Conservation (phyloP, 1,140 invertebrate species). For the Habropoda laboriosa region DNA sequence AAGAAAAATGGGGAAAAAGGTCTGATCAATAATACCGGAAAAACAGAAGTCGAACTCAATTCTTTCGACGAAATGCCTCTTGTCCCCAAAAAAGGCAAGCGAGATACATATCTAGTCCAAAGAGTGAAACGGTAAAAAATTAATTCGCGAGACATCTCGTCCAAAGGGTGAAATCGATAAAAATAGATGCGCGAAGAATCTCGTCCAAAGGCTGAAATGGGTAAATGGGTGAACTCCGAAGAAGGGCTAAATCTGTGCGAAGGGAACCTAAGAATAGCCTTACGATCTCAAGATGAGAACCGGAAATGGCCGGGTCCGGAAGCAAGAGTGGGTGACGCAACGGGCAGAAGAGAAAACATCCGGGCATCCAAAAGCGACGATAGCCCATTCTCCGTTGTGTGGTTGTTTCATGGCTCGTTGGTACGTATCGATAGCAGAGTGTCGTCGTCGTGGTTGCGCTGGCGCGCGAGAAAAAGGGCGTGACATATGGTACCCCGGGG, state of each 20-base stretch:
- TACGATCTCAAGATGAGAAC: neutral
- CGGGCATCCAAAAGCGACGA: neutral
- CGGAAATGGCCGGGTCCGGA: neutral
- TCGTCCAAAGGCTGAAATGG: neutral
- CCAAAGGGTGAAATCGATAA: neutral
- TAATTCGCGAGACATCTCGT: no score
- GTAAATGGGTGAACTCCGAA: no score
- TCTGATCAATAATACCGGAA: no score
- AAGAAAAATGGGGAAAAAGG: no score
- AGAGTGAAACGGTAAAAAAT: no score
- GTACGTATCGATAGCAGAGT: conserved; percentile 4
- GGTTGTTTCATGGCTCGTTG: neutral
- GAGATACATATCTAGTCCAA: no score
- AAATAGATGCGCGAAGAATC: no score
- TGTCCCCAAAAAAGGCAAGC: no score
- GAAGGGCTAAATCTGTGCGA: no score
- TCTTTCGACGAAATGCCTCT: no score
- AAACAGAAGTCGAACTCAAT: no score
- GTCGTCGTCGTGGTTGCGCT: conserved; percentile 29
- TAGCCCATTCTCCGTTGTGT: neutral
- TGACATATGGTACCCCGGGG: conserved; percentile 67
- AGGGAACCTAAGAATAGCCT: no score
- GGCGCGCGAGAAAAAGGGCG: conserved; percentile 70
- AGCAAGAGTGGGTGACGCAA: neutral
- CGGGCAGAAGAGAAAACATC: conserved; percentile 1